Evolutionary conservation across 2,797 vertebrate species (phyloP).

Genomic region (Danio albolineatus): DNA sequence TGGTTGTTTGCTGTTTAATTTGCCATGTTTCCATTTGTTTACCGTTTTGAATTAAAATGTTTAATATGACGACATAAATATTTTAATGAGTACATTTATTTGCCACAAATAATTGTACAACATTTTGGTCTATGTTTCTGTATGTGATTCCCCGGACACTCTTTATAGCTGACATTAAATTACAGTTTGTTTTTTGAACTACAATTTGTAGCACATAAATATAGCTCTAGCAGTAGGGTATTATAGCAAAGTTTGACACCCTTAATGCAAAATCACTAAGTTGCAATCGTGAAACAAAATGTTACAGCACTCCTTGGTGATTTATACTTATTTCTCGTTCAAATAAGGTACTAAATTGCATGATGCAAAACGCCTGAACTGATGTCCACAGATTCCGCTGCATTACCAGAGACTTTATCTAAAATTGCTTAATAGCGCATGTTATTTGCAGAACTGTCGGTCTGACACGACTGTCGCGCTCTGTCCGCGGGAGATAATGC

Average conservation of each 20-base stretch:
- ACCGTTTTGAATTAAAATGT: background rate
- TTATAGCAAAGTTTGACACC: background rate
- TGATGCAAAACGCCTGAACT: conserved; percentile 4
- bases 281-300: background rate
- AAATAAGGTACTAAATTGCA: conserved; percentile 12
- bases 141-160: background rate
- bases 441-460: conserved; percentile 77
- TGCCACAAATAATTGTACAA: background rate
- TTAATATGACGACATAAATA: background rate
- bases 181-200: background rate
- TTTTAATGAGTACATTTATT: background rate
- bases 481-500: conserved; percentile 76
- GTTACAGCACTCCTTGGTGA: background rate
- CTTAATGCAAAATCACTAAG: background rate
- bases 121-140: background rate
- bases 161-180: background rate
- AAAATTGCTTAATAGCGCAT: conserved; percentile 63
- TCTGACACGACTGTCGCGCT: conserved; percentile 74
- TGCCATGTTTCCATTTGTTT: background rate
- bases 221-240: background rate
- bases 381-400: conserved; percentile 42
- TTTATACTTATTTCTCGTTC: conserved; percentile 8
- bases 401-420: conserved; percentile 46
- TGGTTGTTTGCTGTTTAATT: background rate
- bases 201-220: background rate